Evolutionary conservation across 2,113 vertebrate species (phyloP).

Genomic region (Cavia porcellus): DNA sequence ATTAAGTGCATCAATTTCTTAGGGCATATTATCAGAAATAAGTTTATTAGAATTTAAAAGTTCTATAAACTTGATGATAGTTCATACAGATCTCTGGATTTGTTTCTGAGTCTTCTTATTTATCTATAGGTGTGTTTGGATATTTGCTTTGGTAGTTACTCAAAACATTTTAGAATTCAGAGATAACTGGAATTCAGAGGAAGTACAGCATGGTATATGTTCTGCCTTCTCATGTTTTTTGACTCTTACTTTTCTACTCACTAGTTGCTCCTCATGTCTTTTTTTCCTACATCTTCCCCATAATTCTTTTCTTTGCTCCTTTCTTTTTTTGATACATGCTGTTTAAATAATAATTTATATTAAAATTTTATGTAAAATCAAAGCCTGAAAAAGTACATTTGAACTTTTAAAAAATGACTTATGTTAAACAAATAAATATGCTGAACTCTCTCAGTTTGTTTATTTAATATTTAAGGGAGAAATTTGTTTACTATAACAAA

Average conservation of each 20-base stretch:
- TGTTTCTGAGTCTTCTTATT: neutral
- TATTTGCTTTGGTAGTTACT: constrained; percentile 20
- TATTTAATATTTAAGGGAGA: neutral
- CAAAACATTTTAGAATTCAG: neutral
- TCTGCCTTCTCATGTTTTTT: neutral
- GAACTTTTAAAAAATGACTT: neutral
- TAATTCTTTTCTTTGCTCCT: neutral
- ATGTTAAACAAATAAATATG: neutral
- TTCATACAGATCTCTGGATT: neutral
- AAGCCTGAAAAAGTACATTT: neutral
- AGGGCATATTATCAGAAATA: neutral
- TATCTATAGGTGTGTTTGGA: neutral
- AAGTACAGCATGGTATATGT: neutral
- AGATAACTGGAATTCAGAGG: neutral
- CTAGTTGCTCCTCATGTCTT: neutral
- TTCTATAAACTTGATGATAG: neutral
- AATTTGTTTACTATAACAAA: neutral
- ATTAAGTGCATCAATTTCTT: neutral
- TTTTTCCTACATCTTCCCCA: neutral
- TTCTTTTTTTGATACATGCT: neutral
- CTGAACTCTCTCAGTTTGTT: neutral
- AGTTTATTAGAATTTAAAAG: neutral
- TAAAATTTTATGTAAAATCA: neutral
- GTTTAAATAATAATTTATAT: neutral
- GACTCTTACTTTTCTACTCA: neutral